phyloP scores from a whole-genome alignment of 2,113 vertebrate genomes.

The Lampris megalopsis region DNA sequence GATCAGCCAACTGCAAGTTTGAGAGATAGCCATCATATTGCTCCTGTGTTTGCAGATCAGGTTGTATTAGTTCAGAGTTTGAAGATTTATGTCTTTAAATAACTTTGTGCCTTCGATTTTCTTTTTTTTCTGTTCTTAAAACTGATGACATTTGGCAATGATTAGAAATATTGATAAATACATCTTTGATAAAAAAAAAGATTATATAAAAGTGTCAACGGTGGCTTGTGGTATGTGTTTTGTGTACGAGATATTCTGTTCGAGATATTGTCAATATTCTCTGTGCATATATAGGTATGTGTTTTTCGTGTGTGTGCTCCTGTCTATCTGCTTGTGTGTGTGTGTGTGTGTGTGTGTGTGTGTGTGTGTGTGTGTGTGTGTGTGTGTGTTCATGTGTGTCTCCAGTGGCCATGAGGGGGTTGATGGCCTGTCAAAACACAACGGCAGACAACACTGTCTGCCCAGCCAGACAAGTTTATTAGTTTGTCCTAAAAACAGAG shows the following conservation, averaged over 20 bases:
- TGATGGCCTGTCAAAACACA: conserved; percentile 71
- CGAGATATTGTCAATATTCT: too few species aligned
- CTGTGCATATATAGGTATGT: too few species aligned
- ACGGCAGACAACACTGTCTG: conserved; percentile 68
- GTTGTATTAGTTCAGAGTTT: neutral
- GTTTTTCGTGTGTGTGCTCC: neutral
- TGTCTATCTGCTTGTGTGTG: neutral
- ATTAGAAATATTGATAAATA: neutral
- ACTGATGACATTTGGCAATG: neutral
- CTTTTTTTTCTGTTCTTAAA: conserved; percentile 2
- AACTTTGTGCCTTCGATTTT: conserved; percentile 20
- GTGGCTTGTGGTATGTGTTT: neutral
- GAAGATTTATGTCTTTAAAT: conserved; percentile 15
- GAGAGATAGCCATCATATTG: conserved; percentile 37
- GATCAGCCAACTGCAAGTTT: conserved; percentile 71
- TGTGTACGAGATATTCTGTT: neutral
- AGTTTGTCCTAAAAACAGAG: conserved; percentile 77
- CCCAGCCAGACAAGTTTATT: conserved; percentile 79
- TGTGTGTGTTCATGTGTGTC: conserved; percentile 2
- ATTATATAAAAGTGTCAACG: neutral
- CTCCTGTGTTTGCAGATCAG: neutral
- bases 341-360: conserved; percentile 20
- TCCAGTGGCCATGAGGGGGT: conserved; percentile 38
- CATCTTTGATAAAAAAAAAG: neutral
- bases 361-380: conserved; percentile 20